A percentile compares a stretch with the other conserved stretches of the same genome.
Evolutionary conservation across 2,888 invertebrate genomes (phyloP).

Genomic region (Xylophagus ater): DNA sequence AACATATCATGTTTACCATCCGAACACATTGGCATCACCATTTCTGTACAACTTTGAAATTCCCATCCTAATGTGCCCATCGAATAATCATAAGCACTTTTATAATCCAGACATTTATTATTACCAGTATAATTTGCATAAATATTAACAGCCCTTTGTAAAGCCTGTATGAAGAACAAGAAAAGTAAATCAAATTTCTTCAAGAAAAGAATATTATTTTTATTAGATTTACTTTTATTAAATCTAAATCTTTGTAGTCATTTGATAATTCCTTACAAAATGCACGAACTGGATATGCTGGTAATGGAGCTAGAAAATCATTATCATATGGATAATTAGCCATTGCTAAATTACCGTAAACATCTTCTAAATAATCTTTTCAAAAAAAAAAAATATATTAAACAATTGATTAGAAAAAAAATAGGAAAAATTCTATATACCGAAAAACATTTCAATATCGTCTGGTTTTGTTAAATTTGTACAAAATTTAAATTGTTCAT

Average conservation of each 20-base stretch:
- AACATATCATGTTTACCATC: conserved; percentile 75
- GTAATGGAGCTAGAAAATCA: conserved; percentile 70
- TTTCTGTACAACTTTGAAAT: conserved; percentile 88
- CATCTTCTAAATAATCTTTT: conserved; percentile 56
- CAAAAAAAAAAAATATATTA: neutral
- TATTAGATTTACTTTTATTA: conserved; percentile 17
- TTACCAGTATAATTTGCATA: conserved; percentile 75
- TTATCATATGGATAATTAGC: conserved; percentile 88
- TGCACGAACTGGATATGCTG: conserved; percentile 68
- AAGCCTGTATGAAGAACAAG: conserved; percentile 35
- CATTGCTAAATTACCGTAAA: conserved; percentile 81
- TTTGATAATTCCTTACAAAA: conserved; percentile 46
- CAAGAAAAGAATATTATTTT: conserved; percentile 5
- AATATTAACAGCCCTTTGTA: conserved; percentile 58
- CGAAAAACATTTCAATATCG: conserved; percentile 38
- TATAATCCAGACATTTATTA: conserved; percentile 55
- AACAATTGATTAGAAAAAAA: neutral
- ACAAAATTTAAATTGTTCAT: conserved; percentile 66
- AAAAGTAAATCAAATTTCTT: conserved; percentile 5
- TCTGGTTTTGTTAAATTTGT: conserved; percentile 47
- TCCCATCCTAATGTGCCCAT: conserved; percentile 67
- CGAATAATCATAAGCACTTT: conserved; percentile 43
- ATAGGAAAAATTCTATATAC: conserved; percentile 15
- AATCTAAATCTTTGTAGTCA: conserved; percentile 15
- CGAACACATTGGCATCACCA: conserved; percentile 91